Conservation (phyloP, 2,888 invertebrate genomes). For the Chesias legatella region DNA sequence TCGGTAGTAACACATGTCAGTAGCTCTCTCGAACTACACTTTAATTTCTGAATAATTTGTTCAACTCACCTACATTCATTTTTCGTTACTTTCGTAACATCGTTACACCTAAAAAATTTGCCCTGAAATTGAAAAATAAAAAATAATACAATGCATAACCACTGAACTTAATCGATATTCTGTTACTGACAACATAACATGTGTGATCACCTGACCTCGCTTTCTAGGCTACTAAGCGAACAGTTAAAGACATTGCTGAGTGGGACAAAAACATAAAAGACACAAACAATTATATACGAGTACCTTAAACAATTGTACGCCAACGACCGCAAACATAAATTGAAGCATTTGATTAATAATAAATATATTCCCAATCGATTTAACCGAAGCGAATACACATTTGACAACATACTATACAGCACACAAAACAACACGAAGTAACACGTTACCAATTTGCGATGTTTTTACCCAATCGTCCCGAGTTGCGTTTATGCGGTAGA, state of each 20-base stretch:
- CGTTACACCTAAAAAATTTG: slow-evolving; percentile 96
- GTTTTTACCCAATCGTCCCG: slow-evolving; percentile 55
- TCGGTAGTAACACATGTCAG: too few species aligned
- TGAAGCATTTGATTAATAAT: slow-evolving; percentile 99
- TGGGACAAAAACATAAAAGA: neutral
- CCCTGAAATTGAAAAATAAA: slow-evolving; percentile 84
- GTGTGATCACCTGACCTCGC: slow-evolving; percentile 49
- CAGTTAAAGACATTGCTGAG: slow-evolving; percentile 21
- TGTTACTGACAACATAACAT: too few species aligned
- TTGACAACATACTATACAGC: slow-evolving; percentile 97
- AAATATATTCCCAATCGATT: slow-evolving; percentile 99
- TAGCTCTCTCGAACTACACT: too few species aligned
- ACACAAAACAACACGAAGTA: slow-evolving; percentile 35
- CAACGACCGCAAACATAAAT: slow-evolving; percentile 99
- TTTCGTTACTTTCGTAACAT: slow-evolving; percentile 93
- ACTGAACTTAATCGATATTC: too few species aligned
- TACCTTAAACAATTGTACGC: slow-evolving; percentile 99
- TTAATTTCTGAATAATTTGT: too few species aligned
- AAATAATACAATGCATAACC: too few species aligned
- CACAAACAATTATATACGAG: neutral
- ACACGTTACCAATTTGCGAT: slow-evolving; percentile 56
- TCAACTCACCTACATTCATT: slow-evolving; percentile 92
- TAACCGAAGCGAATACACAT: slow-evolving; percentile 98
- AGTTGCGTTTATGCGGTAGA: slow-evolving; percentile 50
- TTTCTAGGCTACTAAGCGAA: slow-evolving; percentile 29